These are phyloP conservation scores for Python bivittatus DNA, from an alignment of 2,113 vertebrate genomes.

Conservation along the genomic window DNA sequence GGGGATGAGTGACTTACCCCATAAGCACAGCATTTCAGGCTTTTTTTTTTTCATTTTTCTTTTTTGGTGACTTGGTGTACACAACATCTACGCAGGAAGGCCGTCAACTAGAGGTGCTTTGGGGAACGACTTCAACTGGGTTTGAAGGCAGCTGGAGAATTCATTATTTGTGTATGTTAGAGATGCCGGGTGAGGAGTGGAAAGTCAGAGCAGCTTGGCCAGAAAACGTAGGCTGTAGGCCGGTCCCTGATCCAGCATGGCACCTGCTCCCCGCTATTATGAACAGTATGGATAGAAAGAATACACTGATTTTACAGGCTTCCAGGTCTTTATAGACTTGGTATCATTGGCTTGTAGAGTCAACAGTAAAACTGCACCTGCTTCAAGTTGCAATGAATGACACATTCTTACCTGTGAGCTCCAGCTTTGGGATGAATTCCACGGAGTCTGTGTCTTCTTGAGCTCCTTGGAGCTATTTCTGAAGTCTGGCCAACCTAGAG, in stretches of 20 bases:
- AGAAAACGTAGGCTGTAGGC: background rate
- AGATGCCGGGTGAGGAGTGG: background rate
- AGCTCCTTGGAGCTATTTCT: background rate
- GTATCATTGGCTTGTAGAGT: background rate
- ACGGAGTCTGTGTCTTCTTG: background rate
- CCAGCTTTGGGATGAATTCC: background rate
- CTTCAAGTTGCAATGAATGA: background rate
- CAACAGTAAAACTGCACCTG: background rate
- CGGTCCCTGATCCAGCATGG: too few relatives aligned
- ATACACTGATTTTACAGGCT: background rate
- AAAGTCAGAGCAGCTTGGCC: background rate
- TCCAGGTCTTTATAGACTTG: background rate
- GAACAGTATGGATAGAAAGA: background rate
- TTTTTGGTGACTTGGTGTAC: slow-evolving; percentile 24
- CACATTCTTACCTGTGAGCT: background rate
- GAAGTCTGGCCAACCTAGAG: background rate
- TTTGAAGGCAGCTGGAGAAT: slow-evolving; percentile 21
- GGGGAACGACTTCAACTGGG: slow-evolving; percentile 9
- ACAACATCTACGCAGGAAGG: slow-evolving; percentile 20
- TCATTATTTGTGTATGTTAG: background rate
- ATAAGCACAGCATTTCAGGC: slow-evolving; percentile 39
- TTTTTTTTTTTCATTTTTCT: too few relatives aligned
- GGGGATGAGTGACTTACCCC: slow-evolving; percentile 49
- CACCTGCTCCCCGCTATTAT: background rate
- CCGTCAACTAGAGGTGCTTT: background rate